Evolutionary conservation across 2,888 invertebrate species (phyloP).

Genomic region (Conus canariensis): DNA sequence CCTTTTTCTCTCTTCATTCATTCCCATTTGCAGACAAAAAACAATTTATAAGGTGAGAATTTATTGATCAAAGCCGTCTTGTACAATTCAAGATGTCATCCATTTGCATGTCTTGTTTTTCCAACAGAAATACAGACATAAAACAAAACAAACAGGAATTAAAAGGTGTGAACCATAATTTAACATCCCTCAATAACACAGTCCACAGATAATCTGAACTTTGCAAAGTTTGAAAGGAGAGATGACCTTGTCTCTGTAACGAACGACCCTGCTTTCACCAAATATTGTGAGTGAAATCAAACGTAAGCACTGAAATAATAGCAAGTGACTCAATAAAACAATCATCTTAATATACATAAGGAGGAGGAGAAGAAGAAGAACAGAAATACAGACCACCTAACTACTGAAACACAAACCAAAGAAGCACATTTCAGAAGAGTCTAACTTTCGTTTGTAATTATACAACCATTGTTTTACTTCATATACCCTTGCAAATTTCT

Average conservation of each 20-base stretch:
- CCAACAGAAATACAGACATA: neutral
- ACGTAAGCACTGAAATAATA: no score
- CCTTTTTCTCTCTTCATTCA: neutral
- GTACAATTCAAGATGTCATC: neutral
- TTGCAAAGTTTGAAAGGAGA: no score
- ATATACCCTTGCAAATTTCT: no score
- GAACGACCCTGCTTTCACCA: neutral
- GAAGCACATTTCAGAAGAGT: no score
- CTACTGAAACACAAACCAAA: no score
- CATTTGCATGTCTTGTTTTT: neutral
- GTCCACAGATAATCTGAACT: neutral
- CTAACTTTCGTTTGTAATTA: no score
- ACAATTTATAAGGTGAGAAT: neutral
- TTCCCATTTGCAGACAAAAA: neutral
- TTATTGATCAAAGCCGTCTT: neutral
- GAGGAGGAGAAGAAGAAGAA: no score
- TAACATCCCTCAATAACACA: neutral
- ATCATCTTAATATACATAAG: no score
- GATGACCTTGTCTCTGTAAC: neutral
- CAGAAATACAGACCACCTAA: no score
- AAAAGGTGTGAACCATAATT: neutral
- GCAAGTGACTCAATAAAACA: no score
- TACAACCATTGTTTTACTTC: no score
- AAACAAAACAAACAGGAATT: neutral
- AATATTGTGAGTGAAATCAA: no score